These are phyloP conservation scores for Mormoops blainvillei DNA, from an alignment of 2,113 vertebrate genomes.

Conservation along the genomic window DNA sequence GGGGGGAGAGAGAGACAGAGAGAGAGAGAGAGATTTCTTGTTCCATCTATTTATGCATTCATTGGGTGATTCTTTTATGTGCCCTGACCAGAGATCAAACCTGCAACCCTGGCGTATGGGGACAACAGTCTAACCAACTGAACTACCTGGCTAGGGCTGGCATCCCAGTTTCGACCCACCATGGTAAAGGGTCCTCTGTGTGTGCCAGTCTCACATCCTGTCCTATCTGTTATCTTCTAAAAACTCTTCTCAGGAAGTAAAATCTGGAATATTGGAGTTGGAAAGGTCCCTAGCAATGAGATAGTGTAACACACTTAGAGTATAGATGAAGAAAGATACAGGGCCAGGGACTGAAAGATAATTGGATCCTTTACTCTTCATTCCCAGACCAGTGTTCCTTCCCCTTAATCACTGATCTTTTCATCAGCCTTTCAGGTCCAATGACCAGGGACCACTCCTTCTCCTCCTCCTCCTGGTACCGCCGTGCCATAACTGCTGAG, in stretches of 20 bases:
- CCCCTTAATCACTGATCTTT: background rate
- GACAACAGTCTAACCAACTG: background rate
- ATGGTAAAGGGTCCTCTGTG: background rate
- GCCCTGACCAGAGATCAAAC: background rate
- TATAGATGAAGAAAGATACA: background rate
- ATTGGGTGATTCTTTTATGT: background rate
- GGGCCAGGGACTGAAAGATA: background rate
- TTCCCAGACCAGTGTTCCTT: background rate
- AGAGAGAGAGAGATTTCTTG: background rate
- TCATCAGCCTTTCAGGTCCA: background rate
- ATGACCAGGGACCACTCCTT: background rate
- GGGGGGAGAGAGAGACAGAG: too few species aligned
- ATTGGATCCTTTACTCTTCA: background rate
- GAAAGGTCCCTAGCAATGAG: background rate
- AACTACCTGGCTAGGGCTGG: background rate
- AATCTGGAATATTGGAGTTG: background rate
- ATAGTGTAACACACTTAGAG: background rate
- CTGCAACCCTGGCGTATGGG: background rate
- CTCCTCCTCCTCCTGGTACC: background rate
- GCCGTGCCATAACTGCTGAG: background rate
- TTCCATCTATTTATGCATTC: background rate
- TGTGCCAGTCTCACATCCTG: background rate
- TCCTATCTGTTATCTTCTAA: background rate
- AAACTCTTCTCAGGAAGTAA: background rate
- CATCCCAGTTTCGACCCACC: background rate